Evolutionary conservation across 23 tunicate genomes (phyloP).

Genomic region (Botrylloides violaceus): DNA sequence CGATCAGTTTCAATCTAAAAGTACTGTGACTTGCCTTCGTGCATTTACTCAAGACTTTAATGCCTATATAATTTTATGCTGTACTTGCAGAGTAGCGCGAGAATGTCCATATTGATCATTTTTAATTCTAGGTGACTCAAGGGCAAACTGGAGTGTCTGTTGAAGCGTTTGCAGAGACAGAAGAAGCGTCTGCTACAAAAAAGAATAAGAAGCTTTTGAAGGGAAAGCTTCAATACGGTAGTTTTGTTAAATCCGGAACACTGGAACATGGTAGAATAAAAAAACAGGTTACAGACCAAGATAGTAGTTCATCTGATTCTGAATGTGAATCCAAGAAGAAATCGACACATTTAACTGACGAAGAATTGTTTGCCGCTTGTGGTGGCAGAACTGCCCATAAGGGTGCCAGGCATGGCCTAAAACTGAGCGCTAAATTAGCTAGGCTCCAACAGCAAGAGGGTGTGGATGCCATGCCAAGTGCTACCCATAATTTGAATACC

Average conservation of each 20-base stretch:
- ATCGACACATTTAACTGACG: conserved; percentile 20
- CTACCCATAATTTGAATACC: not conserved
- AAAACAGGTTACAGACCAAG: not conserved
- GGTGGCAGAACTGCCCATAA: conserved; percentile 48
- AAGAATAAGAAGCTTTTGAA: not conserved
- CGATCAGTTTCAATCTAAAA: no score
- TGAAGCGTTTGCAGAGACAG: conserved; percentile 1
- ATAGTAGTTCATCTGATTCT: conserved; percentile 2
- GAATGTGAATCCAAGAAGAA: conserved; percentile 5
- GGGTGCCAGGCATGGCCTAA: conserved; percentile 49
- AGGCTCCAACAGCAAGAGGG: conserved; percentile 26
- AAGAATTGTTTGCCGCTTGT: conserved; percentile 28
- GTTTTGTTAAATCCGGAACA: conserved; percentile 13
- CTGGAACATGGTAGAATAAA: conserved; percentile 15
- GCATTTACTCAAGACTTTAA: no score
- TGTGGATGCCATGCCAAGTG: not conserved
- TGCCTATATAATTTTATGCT: no score
- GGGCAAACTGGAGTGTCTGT: not conserved
- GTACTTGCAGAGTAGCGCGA: not conserved
- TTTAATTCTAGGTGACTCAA: conserved; percentile 1
- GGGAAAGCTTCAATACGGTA: conserved; percentile 3
- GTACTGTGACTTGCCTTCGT: no score
- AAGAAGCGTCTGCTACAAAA: conserved; percentile 1
- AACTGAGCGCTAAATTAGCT: conserved; percentile 29
- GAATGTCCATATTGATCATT: not conserved